Conservation (phyloP, 1,140 invertebrate species). For the Radopholus similis region DNA sequence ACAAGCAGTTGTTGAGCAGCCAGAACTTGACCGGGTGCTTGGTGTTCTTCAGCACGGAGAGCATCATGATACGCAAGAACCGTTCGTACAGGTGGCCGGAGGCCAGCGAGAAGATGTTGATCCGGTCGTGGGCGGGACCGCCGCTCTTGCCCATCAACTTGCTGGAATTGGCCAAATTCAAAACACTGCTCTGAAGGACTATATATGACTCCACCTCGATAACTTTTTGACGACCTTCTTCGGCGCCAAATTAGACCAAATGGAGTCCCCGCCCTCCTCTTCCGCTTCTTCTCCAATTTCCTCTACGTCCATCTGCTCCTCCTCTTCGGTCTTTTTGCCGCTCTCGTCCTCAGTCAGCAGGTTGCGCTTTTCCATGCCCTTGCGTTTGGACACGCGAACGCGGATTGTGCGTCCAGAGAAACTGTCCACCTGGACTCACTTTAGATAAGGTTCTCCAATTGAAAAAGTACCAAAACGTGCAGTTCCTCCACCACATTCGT, state of each 20-base stretch:
- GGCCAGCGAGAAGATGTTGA: constrained; percentile 98
- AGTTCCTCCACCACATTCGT: constrained; percentile 5
- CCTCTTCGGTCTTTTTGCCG: constrained; percentile 1
- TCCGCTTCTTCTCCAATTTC: constrained; percentile 10
- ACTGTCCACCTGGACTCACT: constrained; percentile 39
- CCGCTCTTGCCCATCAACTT: constrained; percentile 61
- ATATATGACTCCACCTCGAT: constrained; percentile 1
- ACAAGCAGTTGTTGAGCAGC: constrained; percentile 98
- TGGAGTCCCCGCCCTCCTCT: constrained; percentile 40
- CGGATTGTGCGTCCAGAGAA: constrained; percentile 51
- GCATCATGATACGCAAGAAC: constrained; percentile 69
- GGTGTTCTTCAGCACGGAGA: constrained; percentile 80
- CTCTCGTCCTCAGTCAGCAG: constrained; percentile 36
- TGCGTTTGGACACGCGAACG: constrained; percentile 50
- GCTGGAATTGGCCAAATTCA: constrained; percentile 13
- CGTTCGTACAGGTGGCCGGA: constrained; percentile 98
- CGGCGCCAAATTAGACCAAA: constrained; percentile 37
- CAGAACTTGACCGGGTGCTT: constrained; percentile 98
- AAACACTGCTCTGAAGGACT: constrained; percentile 1
- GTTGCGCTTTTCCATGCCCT: constrained; percentile 49
- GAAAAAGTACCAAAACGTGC: constrained; percentile 3
- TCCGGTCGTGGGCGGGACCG: constrained; percentile 62
- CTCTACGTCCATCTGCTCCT: background rate
- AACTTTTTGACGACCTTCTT: constrained; percentile 15
- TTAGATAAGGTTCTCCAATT: too few species aligned